Evolutionary conservation across 2,888 invertebrate species (phyloP).

Genomic region (Tachina fera): DNA sequence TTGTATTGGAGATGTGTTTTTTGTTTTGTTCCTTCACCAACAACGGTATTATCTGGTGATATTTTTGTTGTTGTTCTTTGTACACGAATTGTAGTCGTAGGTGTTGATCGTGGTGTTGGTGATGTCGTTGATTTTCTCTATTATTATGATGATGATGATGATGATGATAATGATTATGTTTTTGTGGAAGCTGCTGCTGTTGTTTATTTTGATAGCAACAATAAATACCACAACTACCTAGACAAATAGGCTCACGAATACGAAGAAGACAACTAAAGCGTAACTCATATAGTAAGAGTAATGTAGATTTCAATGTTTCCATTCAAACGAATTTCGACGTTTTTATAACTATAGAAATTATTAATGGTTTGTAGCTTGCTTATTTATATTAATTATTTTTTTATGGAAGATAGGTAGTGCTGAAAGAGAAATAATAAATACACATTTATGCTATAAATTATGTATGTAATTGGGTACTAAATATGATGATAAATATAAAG

Average conservation of each 20-base stretch:
- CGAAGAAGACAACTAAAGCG: constrained; percentile 52
- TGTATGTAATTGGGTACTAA: neutral
- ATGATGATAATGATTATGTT: constrained; percentile 21
- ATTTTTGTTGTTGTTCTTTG: constrained; percentile 49
- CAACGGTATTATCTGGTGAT: constrained; percentile 63
- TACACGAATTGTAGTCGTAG: constrained; percentile 20
- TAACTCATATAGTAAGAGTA: constrained; percentile 54
- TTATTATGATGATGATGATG: neutral
- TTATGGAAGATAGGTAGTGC: constrained; percentile 14
- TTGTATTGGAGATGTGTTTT: constrained; percentile 20
- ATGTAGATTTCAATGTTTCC: constrained; percentile 76
- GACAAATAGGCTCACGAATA: constrained; percentile 57
- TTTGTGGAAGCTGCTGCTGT: constrained; percentile 21
- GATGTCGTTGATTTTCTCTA: constrained; percentile 37
- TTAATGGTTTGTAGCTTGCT: neutral
- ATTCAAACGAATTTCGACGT: constrained; percentile 75
- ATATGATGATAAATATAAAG: neutral
- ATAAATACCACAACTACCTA: constrained; percentile 28
- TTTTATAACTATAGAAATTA: constrained; percentile 13
- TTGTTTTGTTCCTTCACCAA: constrained; percentile 44
- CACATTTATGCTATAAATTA: neutral
- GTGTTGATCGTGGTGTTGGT: constrained; percentile 16
- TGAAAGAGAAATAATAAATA: constrained; percentile 28
- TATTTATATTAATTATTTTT: constrained; percentile 15
- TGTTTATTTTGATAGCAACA: constrained; percentile 46